Evolutionary conservation across 92 coral and sea anemone genomes (phyloP), one percentile per base, ranked within the genome.

Genomic region (Parazoanthus darwini): DNA sequence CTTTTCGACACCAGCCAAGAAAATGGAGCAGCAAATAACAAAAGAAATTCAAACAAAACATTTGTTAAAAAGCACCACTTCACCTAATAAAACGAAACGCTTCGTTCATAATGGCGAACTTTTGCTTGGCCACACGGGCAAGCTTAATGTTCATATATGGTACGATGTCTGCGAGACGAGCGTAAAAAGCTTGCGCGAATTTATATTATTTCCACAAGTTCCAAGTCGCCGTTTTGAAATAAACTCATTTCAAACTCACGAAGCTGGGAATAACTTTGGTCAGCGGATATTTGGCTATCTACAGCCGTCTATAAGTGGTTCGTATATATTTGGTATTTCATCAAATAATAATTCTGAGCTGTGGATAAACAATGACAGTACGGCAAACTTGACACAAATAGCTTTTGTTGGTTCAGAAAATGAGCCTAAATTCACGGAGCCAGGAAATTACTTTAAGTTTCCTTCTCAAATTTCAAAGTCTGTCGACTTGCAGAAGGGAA

Each of bases 341-440:
- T 97, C 99, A 11, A 89, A 90, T 18, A 91, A 92, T 22, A 92
- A 93, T 43, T 95, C 99, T 9, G 99, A 97, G 82, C 89, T 97
- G 46, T 94, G 99, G 98, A 75, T 97, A 63, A 97, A 98, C 74
- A 75, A 87, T 58, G 95, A 93, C 79, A 91, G 82, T 36, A 84
- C 91, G 58, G 79, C 26, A 50, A 94, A 94, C 77, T 43, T 79
- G 37, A 92, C 88, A 79, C 88, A 83, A 58, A 89, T 97, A 63
- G 98, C 98, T 6, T 95, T 44, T 74, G 82, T 97, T 9, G 94
- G 94, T 13, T 86, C 89, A 6, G 85, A 66, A 22, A 90, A 92
- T 37, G 79, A 72, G 38, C 74, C 73, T 13, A 88, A 75, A 8
- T 35, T 72, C 4, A 73, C 93, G 5, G 82, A 89, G 26, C 83